These are phyloP conservation scores for Lasioglossum marginatum DNA, from an alignment of 2,888 invertebrate genomes.

Conservation along the genomic window DNA sequence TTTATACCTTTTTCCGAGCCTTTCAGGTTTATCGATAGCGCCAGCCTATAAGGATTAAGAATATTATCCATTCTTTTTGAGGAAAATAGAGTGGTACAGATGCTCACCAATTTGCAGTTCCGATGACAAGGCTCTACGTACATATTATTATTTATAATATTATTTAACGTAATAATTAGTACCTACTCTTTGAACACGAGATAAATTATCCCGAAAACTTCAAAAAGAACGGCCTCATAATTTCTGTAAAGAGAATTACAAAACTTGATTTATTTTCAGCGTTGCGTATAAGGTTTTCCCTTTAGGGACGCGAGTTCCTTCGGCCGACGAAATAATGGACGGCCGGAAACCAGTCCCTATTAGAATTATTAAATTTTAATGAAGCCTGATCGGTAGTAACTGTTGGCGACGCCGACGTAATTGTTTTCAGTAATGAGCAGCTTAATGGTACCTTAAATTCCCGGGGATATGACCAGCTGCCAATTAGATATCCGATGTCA, in stretches of 20 bases:
- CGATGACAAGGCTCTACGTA: neutral
- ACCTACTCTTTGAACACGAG: neutral
- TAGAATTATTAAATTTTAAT: slow-evolving; percentile 11
- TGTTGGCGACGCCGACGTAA: neutral
- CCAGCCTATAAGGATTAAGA: neutral
- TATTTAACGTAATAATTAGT: neutral
- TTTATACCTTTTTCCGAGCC: neutral
- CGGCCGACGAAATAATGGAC: neutral
- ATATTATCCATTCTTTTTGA: neutral
- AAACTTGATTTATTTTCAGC: neutral
- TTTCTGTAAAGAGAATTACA: neutral
- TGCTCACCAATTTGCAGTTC: neutral
- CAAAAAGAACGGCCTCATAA: neutral
- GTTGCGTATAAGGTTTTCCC: neutral
- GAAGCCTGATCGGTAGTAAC: slow-evolving; percentile 15
- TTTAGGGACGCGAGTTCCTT: neutral
- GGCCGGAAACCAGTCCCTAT: neutral
- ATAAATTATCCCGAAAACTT: neutral
- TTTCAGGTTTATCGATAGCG: neutral
- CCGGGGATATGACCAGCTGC: neutral
- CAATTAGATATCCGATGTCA: slow-evolving; percentile 16
- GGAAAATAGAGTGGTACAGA: neutral
- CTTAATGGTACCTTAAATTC: slow-evolving; percentile 6
- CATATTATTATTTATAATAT: too few species aligned
- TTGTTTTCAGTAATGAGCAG: slow-evolving; percentile 11